Evolutionary conservation across 2,797 vertebrate genomes (phyloP).

Genomic region (Acridotheres tristis): DNA sequence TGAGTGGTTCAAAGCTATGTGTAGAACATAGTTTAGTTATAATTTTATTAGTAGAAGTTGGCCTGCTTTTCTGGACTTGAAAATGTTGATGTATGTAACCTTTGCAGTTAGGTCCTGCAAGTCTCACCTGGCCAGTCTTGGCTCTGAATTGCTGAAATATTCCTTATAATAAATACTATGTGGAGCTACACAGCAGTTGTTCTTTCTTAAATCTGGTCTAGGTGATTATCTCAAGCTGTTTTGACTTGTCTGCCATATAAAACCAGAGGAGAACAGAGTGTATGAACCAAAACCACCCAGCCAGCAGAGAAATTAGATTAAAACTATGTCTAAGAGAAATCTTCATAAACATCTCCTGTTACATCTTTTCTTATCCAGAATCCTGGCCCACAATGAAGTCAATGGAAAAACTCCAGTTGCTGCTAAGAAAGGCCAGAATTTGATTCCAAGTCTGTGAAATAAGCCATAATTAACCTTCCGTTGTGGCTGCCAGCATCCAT

Average conservation of each 20-base stretch:
- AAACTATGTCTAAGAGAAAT: slow-evolving; percentile 27
- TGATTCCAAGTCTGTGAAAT: slow-evolving; percentile 50
- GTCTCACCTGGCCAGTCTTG: not conserved
- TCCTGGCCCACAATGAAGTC: not conserved
- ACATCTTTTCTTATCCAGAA: slow-evolving; percentile 38
- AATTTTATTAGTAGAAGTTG: not conserved
- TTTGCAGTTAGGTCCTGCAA: not conserved
- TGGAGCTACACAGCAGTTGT: not conserved
- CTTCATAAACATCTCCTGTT: slow-evolving; percentile 54
- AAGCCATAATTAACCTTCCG: slow-evolving; percentile 44
- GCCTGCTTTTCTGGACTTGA: not conserved
- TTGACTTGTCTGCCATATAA: not conserved
- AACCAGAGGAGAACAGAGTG: not conserved
- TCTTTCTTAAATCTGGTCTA: not conserved
- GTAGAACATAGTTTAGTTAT: not conserved
- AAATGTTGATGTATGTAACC: not conserved
- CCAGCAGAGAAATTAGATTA: slow-evolving; percentile 31
- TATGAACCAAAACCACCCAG: not conserved
- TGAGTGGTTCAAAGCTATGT: not conserved
- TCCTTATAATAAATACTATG: not conserved
- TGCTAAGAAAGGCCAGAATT: slow-evolving; percentile 16
- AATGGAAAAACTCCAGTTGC: slow-evolving; percentile 39
- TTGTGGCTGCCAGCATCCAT: slow-evolving; percentile 29
- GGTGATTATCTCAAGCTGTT: not conserved
- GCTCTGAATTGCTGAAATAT: not conserved